These are phyloP conservation scores for Stegophylla sp. DNA, from an alignment of 2,888 invertebrate genomes.

Conservation along the genomic window DNA sequence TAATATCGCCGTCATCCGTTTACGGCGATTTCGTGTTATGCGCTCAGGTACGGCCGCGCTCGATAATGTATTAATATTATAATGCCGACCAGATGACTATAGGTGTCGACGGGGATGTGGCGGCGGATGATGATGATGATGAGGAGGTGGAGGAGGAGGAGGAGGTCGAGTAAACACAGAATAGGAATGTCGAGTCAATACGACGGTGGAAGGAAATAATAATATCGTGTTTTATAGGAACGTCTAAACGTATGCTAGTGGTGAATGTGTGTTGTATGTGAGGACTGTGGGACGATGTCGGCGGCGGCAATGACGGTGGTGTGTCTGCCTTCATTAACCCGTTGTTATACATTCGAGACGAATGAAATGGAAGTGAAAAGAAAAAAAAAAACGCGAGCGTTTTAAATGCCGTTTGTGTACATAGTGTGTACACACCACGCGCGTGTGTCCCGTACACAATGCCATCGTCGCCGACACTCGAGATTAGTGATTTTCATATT, in stretches of 20 bases:
- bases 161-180: slow-evolving; percentile 17
- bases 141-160: background rate
- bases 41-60: no score
- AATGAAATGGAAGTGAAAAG: background rate
- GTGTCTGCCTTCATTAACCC: slow-evolving; percentile 27
- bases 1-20: slow-evolving; percentile 31
- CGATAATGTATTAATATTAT: no score
- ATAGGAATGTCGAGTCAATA: slow-evolving; percentile 35
- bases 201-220: no score
- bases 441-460: no score
- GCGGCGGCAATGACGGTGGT: background rate
- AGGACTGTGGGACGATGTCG: slow-evolving; percentile 12
- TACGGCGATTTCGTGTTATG: background rate
- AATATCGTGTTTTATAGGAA: slow-evolving; percentile 22
- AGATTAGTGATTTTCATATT: slow-evolving; percentile 9
- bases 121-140: background rate
- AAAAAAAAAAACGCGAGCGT: slow-evolving; percentile 11
- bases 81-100: no score
- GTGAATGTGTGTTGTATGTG: background rate
- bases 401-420: no score
- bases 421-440: no score
- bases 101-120: background rate
- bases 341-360: slow-evolving; percentile 13
- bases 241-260: background rate
- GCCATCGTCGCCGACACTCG: slow-evolving; percentile 22